A percentile compares a stretch with the other conserved stretches of the same genome.
Evolutionary conservation across 2,888 invertebrate species (phyloP).

Genomic region (Eilema caniola): DNA sequence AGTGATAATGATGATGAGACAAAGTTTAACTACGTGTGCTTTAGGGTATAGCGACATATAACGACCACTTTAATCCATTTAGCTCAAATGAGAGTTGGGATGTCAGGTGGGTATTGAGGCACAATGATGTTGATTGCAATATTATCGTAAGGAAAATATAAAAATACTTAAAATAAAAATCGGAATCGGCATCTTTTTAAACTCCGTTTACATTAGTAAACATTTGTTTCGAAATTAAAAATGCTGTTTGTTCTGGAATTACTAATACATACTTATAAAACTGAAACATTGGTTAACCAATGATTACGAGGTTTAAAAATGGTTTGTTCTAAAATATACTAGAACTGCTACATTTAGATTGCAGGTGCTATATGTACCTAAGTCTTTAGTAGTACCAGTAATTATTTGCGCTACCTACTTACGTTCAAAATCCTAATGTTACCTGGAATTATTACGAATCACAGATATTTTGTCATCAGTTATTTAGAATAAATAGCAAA

Average conservation of each 20-base stretch:
- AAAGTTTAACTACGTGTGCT: not conserved
- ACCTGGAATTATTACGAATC: conserved; percentile 7
- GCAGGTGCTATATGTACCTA: not conserved
- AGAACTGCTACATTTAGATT: not conserved
- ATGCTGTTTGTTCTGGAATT: too few species aligned
- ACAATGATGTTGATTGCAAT: too few species aligned
- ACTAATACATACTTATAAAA: not conserved
- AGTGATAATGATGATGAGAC: too few species aligned
- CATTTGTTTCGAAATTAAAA: too few species aligned
- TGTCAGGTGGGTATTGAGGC: too few species aligned
- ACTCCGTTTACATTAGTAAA: too few species aligned
- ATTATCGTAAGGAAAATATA: too few species aligned
- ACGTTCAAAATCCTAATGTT: not conserved
- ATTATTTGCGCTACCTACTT: conserved; percentile 1
- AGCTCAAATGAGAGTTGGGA: too few species aligned
- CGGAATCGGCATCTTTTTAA: too few species aligned
- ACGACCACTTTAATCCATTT: too few species aligned
- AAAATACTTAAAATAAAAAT: too few species aligned
- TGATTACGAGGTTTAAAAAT: not conserved
- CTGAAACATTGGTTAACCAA: not conserved
- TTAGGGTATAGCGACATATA: too few species aligned
- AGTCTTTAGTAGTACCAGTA: not conserved
- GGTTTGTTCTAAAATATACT: not conserved
- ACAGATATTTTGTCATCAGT: not conserved
- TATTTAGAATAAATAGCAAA: not conserved